phyloP scores from a whole-genome alignment of 2,888 invertebrate species.

The Oxycera nigricornis region DNA sequence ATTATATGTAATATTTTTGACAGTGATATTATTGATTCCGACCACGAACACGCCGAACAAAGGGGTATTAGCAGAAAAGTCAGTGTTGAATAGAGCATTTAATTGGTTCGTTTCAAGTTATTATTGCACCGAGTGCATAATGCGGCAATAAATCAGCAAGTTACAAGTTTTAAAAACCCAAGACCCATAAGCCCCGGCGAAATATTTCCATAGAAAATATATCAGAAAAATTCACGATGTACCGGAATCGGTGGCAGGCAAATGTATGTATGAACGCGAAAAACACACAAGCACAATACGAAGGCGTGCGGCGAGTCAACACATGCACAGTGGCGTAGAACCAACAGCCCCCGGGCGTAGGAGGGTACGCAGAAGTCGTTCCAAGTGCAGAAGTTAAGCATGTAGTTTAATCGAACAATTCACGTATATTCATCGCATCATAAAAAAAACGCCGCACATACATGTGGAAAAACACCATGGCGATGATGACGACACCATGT shows the following conservation, averaged over 20 bases:
- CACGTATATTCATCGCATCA: constrained; percentile 38
- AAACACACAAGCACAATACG: constrained; percentile 17
- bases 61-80: too few species aligned
- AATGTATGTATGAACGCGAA: constrained; percentile 6
- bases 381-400: background rate
- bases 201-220: constrained; percentile 2
- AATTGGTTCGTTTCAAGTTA: background rate
- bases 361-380: background rate
- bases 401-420: constrained; percentile 39
- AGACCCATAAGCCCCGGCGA: constrained; percentile 33
- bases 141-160: background rate
- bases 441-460: constrained; percentile 37
- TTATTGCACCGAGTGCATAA: constrained; percentile 3
- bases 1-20: too few species aligned
- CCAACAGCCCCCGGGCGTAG: background rate
- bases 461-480: constrained; percentile 21
- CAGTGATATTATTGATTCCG: too few species aligned
- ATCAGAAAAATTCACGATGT: constrained; percentile 6
- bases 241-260: constrained; percentile 5
- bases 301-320: background rate
- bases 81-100: too few species aligned
- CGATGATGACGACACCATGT: constrained; percentile 38
- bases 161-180: background rate
- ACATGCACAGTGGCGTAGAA: constrained; percentile 20
- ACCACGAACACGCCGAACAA: background rate